Evolutionary conservation across 2,113 vertebrate species (phyloP).

Genomic region (Astatoreochromis straeleni): DNA sequence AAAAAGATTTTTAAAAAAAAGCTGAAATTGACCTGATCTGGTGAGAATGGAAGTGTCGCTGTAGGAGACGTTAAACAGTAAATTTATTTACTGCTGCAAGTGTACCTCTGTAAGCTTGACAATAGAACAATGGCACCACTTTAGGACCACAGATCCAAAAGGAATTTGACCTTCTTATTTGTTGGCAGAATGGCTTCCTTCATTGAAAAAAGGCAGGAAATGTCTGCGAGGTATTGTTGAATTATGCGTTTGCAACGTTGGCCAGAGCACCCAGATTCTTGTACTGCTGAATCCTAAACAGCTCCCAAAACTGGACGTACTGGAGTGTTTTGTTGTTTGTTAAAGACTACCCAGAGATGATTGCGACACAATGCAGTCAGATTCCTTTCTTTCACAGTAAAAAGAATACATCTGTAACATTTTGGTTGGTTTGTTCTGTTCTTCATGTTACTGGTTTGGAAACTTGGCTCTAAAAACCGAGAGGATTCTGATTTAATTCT

Average conservation of each 20-base stretch:
- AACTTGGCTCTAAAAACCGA: not conserved
- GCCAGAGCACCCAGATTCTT: not conserved
- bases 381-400: not conserved
- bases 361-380: not conserved
- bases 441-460: not conserved
- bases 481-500: not conserved
- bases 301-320: not conserved
- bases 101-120: not conserved
- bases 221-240: not conserved
- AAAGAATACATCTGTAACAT: not conserved
- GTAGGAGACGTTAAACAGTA: not conserved
- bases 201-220: slow-evolving; percentile 20
- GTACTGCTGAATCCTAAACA: not conserved
- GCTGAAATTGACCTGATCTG: not conserved
- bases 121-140: slow-evolving; percentile 3
- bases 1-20: not conserved
- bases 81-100: not conserved
- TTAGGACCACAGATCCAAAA: not conserved
- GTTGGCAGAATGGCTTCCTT: not conserved
- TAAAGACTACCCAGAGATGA: not conserved
- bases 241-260: not conserved
- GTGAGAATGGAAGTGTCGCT: not conserved
- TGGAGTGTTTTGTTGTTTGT: not conserved
- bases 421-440: not conserved
- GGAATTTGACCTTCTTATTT: not conserved